Evolutionary conservation across 2,797 vertebrate genomes (phyloP), one percentile per base, ranked within the genome.

Genomic region (Melopsittacus undulatus): DNA sequence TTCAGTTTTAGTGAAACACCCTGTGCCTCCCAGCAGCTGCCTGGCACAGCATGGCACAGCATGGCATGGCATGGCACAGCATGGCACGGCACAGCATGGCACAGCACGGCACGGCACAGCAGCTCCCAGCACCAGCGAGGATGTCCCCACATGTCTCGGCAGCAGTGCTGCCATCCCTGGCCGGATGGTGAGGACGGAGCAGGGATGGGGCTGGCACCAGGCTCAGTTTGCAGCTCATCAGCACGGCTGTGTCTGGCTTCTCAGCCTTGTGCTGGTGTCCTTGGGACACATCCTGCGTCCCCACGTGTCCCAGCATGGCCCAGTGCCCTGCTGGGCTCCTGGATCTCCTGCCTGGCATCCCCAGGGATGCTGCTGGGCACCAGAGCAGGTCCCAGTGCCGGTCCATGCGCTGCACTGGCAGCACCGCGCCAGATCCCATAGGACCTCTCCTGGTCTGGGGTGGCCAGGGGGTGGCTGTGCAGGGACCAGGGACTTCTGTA

Each of bases 1-100:
- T 96, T 96, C 96, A 80, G 93, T 96, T 96, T 95, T 96, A 96
- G 85, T 95, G 94, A 95, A 96, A 94, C 93, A 67, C 13, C 16
- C 56, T 83, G 52, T 52, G 78, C 78, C n/a, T 36, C 56, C 56
- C 56, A 59, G 56, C n/a, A 59, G n/a, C 56, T 24, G 15, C 56
- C 56, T 10, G 27, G 27, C 29, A 52, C 7, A 7, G 51, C 51
- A 19, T 12, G 30, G 51, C 29, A 54, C 7, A 5, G 36, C n/a
- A n/a, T n/a, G n/a, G 26, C 51, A 52, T 21, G 30, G 32, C 54
- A 56, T 8, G 2, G 54, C 54, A 23, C 0, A 4, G 36, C 38
- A 56, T 0, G 16, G 45, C 57, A 48, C 1, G 4, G 32, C 23
- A 59, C 0, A 1, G 38, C 40, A 59, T 0, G 13, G 59, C 46